Evolutionary conservation across 2,888 invertebrate genomes (phyloP).

Genomic region (Dexiosoma caninum): DNA sequence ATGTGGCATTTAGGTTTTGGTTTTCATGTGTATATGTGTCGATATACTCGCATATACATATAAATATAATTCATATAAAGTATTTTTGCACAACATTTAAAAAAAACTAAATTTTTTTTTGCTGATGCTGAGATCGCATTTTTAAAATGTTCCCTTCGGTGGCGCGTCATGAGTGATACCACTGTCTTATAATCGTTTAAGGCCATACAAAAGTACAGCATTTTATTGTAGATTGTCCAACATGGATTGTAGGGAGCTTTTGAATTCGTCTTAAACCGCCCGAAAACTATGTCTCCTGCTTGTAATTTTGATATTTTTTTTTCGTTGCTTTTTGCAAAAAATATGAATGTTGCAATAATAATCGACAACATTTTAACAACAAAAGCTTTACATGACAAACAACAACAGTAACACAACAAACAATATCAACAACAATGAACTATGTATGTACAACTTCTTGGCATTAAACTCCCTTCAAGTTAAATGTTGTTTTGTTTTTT

Average conservation of each 20-base stretch:
- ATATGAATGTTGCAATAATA: constrained; percentile 56
- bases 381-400: constrained; percentile 54
- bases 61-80: too few relatives aligned
- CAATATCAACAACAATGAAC: constrained; percentile 16
- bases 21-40: too few relatives aligned
- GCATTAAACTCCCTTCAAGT: constrained; percentile 25
- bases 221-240: too few relatives aligned
- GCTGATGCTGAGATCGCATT: too few relatives aligned
- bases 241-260: neutral
- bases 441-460: constrained; percentile 34
- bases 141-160: too few relatives aligned
- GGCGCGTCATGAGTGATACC: too few relatives aligned
- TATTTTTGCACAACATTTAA: neutral
- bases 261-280: neutral
- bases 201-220: too few relatives aligned
- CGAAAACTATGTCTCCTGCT: neutral
- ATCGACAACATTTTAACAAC: constrained; percentile 64
- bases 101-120: too few relatives aligned
- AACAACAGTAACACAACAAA: constrained; percentile 39
- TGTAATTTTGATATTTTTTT: neutral
- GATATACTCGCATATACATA: too few relatives aligned
- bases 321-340: neutral
- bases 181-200: too few relatives aligned
- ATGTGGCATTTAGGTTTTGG: too few relatives aligned
- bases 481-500: too few relatives aligned